Evolutionary conservation across 2,888 invertebrate species (phyloP).

Genomic region (Amphipoea oculea): DNA sequence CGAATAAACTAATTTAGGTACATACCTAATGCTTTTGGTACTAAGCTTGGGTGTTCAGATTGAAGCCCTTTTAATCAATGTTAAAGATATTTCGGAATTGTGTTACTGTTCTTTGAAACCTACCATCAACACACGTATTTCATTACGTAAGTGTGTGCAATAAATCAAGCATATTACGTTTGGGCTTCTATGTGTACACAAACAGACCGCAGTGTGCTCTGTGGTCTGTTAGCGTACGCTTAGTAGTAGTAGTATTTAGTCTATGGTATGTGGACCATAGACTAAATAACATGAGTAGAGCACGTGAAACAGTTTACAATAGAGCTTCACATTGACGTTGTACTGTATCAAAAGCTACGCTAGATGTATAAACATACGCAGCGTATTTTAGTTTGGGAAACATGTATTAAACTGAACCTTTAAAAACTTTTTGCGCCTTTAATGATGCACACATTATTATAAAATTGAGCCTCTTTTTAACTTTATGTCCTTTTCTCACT

Average conservation of each 20-base stretch:
- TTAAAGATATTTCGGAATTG: not conserved
- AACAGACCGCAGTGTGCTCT: not conserved
- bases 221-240: no score
- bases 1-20: not conserved
- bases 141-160: not conserved
- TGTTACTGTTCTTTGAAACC: not conserved
- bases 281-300: not conserved
- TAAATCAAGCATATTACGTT: conserved; percentile 18
- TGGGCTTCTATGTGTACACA: conserved; percentile 2
- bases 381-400: not conserved
- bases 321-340: not conserved
- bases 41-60: not conserved
- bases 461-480: no score
- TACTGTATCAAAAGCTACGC: not conserved
- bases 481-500: no score
- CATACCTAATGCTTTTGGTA: not conserved
- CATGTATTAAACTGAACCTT: no score
- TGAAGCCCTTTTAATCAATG: not conserved
- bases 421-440: no score
- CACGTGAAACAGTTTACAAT: not conserved
- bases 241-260: no score
- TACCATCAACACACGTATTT: conserved; percentile 13
- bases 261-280: not conserved
- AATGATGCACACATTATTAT: no score
- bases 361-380: not conserved